These are phyloP conservation scores for Drosophila littoralis DNA, from an alignment of 1,140 invertebrate species.

Conservation along the genomic window DNA sequence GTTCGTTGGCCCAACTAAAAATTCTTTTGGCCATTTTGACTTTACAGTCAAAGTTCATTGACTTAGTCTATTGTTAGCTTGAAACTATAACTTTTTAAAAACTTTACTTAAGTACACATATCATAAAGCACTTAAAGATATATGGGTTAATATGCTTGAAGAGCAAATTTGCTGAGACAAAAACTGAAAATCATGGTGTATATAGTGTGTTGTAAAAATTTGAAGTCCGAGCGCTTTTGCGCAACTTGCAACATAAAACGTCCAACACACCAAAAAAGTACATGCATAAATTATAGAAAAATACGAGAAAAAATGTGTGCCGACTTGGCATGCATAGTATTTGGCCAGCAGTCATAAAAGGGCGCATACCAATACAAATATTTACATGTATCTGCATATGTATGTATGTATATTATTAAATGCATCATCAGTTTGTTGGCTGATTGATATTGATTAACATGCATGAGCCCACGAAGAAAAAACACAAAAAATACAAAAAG, in stretches of 20 bases:
- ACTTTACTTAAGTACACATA: constrained; percentile 1
- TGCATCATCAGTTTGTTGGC: constrained; percentile 63
- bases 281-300: constrained; percentile 44
- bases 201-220: not conserved
- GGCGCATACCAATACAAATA: constrained; percentile 44
- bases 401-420: constrained; percentile 57
- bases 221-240: constrained; percentile 28
- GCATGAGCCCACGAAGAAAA: constrained; percentile 36
- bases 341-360: constrained; percentile 51
- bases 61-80: constrained; percentile 15
- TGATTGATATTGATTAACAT: constrained; percentile 76
- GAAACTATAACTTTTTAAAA: constrained; percentile 7
- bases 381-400: constrained; percentile 7
- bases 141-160: not conserved
- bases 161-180: constrained; percentile 2
- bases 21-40: constrained; percentile 1
- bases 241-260: constrained; percentile 44
- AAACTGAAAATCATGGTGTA: constrained; percentile 7
- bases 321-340: constrained; percentile 51
- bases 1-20: constrained; percentile 4
- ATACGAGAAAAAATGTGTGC: constrained; percentile 55
- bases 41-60: constrained; percentile 42
- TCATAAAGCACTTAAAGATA: not conserved
- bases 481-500: constrained; percentile 43
- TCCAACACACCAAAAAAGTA: constrained; percentile 20